phyloP scores from a whole-genome alignment of 2,797 vertebrate species.

The Coregonus ussuriensis region DNA sequence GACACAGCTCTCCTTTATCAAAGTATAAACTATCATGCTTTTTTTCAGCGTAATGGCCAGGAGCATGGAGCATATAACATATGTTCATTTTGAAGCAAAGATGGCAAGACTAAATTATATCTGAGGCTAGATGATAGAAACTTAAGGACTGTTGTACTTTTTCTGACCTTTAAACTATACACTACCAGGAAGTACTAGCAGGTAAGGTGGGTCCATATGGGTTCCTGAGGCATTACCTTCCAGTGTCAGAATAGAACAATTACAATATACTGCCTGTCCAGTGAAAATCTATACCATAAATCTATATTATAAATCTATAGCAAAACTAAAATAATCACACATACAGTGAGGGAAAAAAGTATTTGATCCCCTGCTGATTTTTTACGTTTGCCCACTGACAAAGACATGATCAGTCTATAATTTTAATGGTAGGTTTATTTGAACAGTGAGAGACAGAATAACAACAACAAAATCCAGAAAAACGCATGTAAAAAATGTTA shows the following conservation, averaged over 20 bases:
- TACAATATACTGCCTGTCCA: neutral
- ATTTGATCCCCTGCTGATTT: no score
- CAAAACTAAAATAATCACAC: neutral
- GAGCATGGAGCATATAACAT: conserved; percentile 48
- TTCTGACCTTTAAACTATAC: conserved; percentile 50
- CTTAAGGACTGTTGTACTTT: conserved; percentile 57
- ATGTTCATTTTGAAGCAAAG: conserved; percentile 64
- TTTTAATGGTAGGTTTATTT: no score
- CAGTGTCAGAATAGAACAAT: neutral
- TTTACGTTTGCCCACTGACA: no score
- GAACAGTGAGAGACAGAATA: no score
- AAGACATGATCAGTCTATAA: no score
- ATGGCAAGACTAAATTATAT: conserved; percentile 56
- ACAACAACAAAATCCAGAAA: no score
- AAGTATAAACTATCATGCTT: conserved; percentile 15
- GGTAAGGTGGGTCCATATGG: conserved; percentile 32
- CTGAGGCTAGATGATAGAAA: conserved; percentile 38
- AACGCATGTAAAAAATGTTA: no score
- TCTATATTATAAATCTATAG: neutral
- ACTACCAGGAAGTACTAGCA: conserved; percentile 41
- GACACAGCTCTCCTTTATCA: conserved; percentile 34
- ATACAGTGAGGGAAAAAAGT: no score
- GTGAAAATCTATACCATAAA: neutral
- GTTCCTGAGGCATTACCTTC: neutral
- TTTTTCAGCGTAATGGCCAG: conserved; percentile 26